These are phyloP conservation scores for Baccha elongata DNA, from an alignment of 2,888 invertebrate genomes.

Conservation along the genomic window DNA sequence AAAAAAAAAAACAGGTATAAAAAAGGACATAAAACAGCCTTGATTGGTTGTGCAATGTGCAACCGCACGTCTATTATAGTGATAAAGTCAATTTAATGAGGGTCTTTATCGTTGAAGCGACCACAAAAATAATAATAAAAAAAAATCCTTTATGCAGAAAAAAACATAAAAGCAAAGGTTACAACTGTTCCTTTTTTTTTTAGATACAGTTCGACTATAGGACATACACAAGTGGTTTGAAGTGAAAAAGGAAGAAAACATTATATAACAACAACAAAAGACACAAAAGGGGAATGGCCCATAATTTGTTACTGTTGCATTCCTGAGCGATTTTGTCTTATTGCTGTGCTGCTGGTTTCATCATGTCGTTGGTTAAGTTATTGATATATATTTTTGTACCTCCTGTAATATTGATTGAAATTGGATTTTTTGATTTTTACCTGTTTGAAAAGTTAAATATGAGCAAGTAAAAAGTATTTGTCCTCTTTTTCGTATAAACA, in stretches of 20 bases:
- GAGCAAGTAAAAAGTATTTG: constrained; percentile 54
- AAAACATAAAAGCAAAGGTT: constrained; percentile 5
- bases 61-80: constrained; percentile 26
- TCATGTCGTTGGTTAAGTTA: constrained; percentile 13
- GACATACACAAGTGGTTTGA: constrained; percentile 25
- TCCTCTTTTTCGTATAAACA: background rate
- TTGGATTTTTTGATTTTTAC: constrained; percentile 50
- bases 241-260: constrained; percentile 37
- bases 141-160: constrained; percentile 6
- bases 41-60: background rate
- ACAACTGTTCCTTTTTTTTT: constrained; percentile 8
- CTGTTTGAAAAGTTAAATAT: constrained; percentile 70
- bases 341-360: constrained; percentile 18
- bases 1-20: constrained; percentile 5
- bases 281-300: constrained; percentile 57
- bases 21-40: background rate
- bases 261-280: constrained; percentile 67
- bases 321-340: constrained; percentile 61
- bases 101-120: constrained; percentile 40
- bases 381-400: constrained; percentile 37
- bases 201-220: background rate
- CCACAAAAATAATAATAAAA: constrained; percentile 31
- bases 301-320: constrained; percentile 61
- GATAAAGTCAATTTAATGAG: constrained; percentile 49
- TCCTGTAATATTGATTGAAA: constrained; percentile 66